Evolutionary conservation across 2,113 vertebrate genomes (phyloP).

Genomic region (Alligator sinensis): DNA sequence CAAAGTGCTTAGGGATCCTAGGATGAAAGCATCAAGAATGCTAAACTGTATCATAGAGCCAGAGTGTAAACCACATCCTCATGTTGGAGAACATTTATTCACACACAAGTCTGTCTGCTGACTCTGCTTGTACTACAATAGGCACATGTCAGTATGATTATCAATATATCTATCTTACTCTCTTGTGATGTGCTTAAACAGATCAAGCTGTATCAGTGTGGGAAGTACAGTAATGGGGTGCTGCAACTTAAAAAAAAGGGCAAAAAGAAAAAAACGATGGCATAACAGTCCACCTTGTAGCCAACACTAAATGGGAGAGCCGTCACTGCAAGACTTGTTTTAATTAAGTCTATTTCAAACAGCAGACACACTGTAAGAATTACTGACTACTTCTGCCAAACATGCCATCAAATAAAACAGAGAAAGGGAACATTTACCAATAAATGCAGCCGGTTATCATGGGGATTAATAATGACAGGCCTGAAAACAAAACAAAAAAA

Average conservation of each 20-base stretch:
- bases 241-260: background rate
- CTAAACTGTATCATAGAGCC: background rate
- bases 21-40: too few species aligned
- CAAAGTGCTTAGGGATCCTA: background rate
- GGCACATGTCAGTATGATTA: background rate
- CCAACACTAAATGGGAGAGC: background rate
- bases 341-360: constrained; percentile 38
- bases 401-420: constrained; percentile 47
- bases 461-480: constrained; percentile 13
- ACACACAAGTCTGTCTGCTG: background rate
- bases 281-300: background rate
- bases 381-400: background rate
- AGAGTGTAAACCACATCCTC: background rate
- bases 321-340: constrained; percentile 38
- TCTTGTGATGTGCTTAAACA: background rate
- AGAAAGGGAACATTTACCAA: constrained; percentile 1
- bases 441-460: constrained; percentile 18
- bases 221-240: background rate
- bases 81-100: background rate
- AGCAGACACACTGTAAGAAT: constrained; percentile 27
- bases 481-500: background rate
- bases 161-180: background rate
- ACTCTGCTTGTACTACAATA: background rate
- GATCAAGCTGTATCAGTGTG: background rate
- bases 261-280: background rate